These are phyloP conservation scores for Thereva unica DNA, from an alignment of 2,888 invertebrate genomes.

Conservation along the genomic window DNA sequence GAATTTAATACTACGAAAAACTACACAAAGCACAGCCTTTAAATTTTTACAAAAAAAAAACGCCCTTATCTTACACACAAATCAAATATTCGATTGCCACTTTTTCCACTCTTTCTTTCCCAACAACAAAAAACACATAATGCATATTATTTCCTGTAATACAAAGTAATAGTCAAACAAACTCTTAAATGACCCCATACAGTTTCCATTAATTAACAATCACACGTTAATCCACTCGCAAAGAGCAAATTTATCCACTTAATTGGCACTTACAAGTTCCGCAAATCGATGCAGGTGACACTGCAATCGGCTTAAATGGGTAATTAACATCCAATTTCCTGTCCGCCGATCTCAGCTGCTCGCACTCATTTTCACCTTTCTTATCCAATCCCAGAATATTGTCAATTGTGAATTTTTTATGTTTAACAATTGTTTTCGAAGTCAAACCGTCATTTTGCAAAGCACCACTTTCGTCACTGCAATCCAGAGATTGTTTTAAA, in stretches of 20 bases:
- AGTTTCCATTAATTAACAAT: too few relatives aligned
- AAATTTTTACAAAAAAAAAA: too few relatives aligned
- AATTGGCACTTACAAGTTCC: slow-evolving; percentile 45
- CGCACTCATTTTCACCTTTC: slow-evolving; percentile 28
- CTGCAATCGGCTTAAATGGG: slow-evolving; percentile 38
- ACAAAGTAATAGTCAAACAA: too few relatives aligned
- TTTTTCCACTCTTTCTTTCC: too few relatives aligned
- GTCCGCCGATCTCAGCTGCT: not conserved
- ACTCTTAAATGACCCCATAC: too few relatives aligned
- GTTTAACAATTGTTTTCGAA: slow-evolving; percentile 26
- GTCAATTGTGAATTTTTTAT: slow-evolving; percentile 49
- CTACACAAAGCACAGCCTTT: too few relatives aligned
- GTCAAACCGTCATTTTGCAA: slow-evolving; percentile 16
- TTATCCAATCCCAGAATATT: slow-evolving; percentile 48
- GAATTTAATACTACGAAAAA: too few relatives aligned
- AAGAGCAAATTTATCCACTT: not conserved
- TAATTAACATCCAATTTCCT: slow-evolving; percentile 22
- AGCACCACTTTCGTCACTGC: slow-evolving; percentile 4
- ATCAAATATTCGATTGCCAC: too few relatives aligned
- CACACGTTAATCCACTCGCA: too few relatives aligned
- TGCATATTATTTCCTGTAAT: too few relatives aligned
- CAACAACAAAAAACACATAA: too few relatives aligned
- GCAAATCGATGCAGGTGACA: slow-evolving; percentile 44
- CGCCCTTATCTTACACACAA: too few relatives aligned
- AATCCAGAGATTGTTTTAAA: slow-evolving; percentile 3